Evolutionary conservation across 2,797 vertebrate species (phyloP).

Genomic region (Strix occidentalis): DNA sequence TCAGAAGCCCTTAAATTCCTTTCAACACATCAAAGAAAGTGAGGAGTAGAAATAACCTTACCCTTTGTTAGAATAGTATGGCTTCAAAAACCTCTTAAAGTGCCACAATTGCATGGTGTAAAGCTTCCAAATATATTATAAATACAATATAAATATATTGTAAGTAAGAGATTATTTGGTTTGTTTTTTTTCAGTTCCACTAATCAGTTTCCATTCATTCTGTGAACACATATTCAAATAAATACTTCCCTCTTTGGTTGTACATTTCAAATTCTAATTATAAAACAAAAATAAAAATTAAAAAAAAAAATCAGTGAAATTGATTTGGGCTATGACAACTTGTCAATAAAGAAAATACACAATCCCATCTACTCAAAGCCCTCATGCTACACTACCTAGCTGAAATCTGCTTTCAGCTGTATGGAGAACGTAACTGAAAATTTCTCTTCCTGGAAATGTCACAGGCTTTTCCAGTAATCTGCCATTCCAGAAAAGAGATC

Average conservation of each 20-base stretch:
- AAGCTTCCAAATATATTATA: background rate
- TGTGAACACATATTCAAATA: background rate
- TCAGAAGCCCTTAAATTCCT: background rate
- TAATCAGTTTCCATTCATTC: constrained; percentile 4
- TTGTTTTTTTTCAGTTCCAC: background rate
- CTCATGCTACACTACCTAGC: background rate
- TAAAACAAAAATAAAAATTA: background rate
- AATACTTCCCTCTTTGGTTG: background rate
- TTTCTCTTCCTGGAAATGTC: background rate
- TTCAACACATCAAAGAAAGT: background rate
- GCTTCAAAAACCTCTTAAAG: background rate
- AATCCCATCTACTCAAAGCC: background rate
- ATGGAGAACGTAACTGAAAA: background rate
- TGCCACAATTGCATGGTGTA: background rate
- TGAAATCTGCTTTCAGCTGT: background rate
- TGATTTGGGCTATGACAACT: background rate
- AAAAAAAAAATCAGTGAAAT: background rate
- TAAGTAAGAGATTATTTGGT: background rate
- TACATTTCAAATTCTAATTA: background rate
- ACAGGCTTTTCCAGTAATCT: background rate
- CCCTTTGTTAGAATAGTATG: background rate
- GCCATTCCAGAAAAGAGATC: background rate
- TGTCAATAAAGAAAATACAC: background rate
- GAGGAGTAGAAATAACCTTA: background rate
- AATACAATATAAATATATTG: background rate